Evolutionary conservation across 2,113 vertebrate genomes (phyloP).

Genomic region (Dipodomys stephensi): DNA sequence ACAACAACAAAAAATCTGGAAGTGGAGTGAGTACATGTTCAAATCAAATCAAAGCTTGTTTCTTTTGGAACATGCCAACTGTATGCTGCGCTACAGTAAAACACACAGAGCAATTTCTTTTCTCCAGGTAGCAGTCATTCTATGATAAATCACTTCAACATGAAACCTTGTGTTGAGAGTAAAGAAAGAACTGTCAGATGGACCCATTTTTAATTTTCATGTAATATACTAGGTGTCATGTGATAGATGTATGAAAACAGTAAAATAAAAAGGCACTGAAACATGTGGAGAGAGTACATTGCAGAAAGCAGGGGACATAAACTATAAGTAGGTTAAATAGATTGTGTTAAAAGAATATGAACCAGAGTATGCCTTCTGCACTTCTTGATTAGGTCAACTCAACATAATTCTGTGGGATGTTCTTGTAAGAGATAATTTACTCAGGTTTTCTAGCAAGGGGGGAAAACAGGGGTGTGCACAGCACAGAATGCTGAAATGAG

Average conservation of each 20-base stretch:
- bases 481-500: constrained; percentile 80
- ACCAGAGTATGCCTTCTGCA: not conserved
- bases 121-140: not conserved
- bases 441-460: constrained; percentile 10
- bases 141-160: not conserved
- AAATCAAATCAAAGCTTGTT: constrained; percentile 40
- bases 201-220: not conserved
- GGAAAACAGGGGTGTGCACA: constrained; percentile 66
- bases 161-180: not conserved
- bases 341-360: not conserved
- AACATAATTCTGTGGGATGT: no score
- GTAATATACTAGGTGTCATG: not conserved
- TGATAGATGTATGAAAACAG: not conserved
- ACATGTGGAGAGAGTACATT: not conserved
- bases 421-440: not conserved
- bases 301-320: not conserved
- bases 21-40: constrained; percentile 3
- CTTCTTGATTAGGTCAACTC: not conserved
- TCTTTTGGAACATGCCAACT: constrained; percentile 38
- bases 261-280: not conserved
- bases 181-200: not conserved
- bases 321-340: not conserved
- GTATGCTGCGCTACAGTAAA: not conserved
- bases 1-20: no score
- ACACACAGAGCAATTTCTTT: not conserved